Evolutionary conservation across 2,797 vertebrate species (phyloP).

Genomic region (Halcyon smyrnensis): DNA sequence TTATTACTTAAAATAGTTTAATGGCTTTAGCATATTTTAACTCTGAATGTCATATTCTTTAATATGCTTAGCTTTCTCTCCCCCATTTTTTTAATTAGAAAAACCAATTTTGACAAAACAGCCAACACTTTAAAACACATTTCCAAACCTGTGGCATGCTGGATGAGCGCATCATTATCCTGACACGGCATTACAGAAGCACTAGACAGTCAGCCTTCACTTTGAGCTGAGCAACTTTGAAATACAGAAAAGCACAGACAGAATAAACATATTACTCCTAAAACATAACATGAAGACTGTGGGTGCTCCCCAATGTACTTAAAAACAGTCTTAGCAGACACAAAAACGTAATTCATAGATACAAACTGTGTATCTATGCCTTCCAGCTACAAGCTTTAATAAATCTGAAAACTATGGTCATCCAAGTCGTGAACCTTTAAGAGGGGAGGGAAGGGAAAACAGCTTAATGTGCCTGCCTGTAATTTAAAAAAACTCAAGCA

Average conservation of each 20-base stretch:
- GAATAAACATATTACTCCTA: not conserved
- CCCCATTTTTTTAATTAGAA: not conserved
- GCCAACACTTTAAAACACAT: not conserved
- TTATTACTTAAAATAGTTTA: not conserved
- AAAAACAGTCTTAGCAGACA: not conserved
- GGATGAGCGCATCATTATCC: not conserved
- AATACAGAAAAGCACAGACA: not conserved
- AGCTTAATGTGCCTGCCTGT: not conserved
- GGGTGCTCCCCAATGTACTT: not conserved
- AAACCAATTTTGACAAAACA: not conserved
- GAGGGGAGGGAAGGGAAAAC: not conserved
- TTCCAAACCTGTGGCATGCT: not conserved
- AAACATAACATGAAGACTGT: not conserved
- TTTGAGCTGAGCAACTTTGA: not conserved
- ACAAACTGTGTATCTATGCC: not conserved
- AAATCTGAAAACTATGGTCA: not conserved
- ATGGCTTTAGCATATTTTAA: constrained; percentile 17
- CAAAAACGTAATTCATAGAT: not conserved
- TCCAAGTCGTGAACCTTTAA: not conserved
- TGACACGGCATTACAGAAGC: not conserved
- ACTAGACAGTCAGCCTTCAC: not conserved
- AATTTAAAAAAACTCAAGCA: not conserved
- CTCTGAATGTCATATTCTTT: not conserved
- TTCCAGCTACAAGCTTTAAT: not conserved
- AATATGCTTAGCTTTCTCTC: not conserved